Evolutionary conservation across 2,113 vertebrate species (phyloP), one percentile per base, ranked within the genome.

Genomic region (Trachemys scripta): DNA sequence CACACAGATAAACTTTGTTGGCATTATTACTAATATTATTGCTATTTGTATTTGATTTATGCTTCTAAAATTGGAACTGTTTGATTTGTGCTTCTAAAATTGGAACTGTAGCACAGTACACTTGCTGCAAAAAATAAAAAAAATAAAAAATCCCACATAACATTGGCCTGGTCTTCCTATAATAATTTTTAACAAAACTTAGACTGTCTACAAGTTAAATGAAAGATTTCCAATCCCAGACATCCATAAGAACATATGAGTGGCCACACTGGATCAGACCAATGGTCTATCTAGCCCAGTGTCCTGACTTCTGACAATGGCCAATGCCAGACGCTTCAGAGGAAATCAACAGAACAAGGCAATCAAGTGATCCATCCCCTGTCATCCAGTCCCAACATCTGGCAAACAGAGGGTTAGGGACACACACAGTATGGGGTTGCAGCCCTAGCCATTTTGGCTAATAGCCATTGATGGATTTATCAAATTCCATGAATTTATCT

Each of bases 21-120:
- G 82, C 17, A 89, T 84, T 93, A 97, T 91, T 96, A 85, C 25
- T 93, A 91, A 90, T 86, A 84, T 86, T 96, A 92, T 38, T 5
- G 0, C 25, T 92, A 50, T 24, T 82, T 82, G 19, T 75, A 2
- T 88, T 95, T 95, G 81, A 91, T 94, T 92, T 96, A 53, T 62
- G 20, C 6, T 57, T 91, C 92, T 93, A 93, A 97, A 93, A 76
- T 88, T 94, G 93, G 85, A 93, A 94, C 81, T 8, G 50, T 89
- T 95, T 95, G 80, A 91, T 94, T 92, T 95, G 56, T 57, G 24
- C 7, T 59, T 91, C 92, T 93, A 93, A 97, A 93, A 76, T 90
- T 94, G 93, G 88, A 93, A 93, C 81, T 8, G 47, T 1, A 91
- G 79, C 47, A 93, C 81, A 78, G n/a, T 5, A 11, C n/a, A 79